Percentiles rank a stretch among this genome's conserved stretches.
These are phyloP conservation scores for Hydrotaea diabolus DNA, from an alignment of 2,888 invertebrate species.

Conservation along the genomic window DNA sequence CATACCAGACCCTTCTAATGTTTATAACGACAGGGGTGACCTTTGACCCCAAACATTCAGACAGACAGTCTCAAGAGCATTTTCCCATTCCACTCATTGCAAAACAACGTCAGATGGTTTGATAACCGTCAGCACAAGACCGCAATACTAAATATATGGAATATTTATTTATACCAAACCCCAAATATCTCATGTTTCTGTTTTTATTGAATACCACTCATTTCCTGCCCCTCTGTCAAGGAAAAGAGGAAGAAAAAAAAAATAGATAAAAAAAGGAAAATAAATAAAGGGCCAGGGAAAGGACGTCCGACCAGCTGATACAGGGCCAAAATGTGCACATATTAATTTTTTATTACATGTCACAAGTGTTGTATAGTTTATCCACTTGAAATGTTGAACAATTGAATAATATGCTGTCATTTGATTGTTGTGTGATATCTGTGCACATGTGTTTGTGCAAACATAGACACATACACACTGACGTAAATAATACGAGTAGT, in stretches of 20 bases:
- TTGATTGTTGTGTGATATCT: slow-evolving; percentile 70
- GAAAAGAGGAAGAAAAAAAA: neutral
- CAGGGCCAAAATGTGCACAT: slow-evolving; percentile 53
- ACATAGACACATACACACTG: slow-evolving; percentile 30
- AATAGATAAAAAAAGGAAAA: neutral
- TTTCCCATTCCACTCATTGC: neutral
- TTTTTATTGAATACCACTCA: slow-evolving; percentile 8
- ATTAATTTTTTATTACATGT: slow-evolving; percentile 70
- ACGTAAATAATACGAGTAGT: too few relatives aligned
- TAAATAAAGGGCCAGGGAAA: neutral
- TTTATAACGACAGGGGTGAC: too few relatives aligned
- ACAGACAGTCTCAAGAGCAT: neutral
- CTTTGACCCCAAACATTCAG: neutral
- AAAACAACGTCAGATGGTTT: slow-evolving; percentile 15
- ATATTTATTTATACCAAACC: slow-evolving; percentile 19
- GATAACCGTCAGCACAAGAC: neutral
- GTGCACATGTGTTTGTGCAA: slow-evolving; percentile 38
- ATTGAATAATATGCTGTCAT: slow-evolving; percentile 79
- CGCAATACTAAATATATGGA: neutral
- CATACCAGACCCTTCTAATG: too few relatives aligned
- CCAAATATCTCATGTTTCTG: neutral
- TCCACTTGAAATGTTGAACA: slow-evolving; percentile 76
- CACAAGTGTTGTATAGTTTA: slow-evolving; percentile 69
- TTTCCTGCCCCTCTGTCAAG: neutral
- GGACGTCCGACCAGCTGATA: neutral